Conservation (phyloP, 2,888 invertebrate genomes). For the Drosophila recens region DNA sequence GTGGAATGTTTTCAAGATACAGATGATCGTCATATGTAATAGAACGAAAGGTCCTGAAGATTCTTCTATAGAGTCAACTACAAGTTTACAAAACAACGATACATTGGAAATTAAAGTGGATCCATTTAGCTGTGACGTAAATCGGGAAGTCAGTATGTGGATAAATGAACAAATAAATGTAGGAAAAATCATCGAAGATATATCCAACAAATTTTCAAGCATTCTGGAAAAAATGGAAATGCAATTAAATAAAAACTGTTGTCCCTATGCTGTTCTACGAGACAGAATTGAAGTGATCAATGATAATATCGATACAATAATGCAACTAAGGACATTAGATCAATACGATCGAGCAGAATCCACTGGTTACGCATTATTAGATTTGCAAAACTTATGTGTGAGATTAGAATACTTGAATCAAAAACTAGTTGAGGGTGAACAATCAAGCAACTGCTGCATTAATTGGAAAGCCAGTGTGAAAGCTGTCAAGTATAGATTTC, state of each 20-base stretch:
- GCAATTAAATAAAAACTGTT: slow-evolving; percentile 25
- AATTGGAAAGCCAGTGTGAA: slow-evolving; percentile 1
- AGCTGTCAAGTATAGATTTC: not conserved
- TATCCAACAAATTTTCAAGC: not conserved
- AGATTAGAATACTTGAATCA: slow-evolving; percentile 32
- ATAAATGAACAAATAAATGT: slow-evolving; percentile 28
- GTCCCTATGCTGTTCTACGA: slow-evolving; percentile 43
- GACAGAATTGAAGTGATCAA: slow-evolving; percentile 53
- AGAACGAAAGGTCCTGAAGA: not conserved
- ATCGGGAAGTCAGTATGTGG: slow-evolving; percentile 30
- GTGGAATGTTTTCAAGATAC: slow-evolving; percentile 27
- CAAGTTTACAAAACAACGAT: not conserved
- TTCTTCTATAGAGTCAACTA: not conserved
- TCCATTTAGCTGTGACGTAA: not conserved
- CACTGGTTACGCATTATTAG: slow-evolving; percentile 27
- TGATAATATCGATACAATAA: slow-evolving; percentile 46
- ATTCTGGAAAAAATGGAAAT: slow-evolving; percentile 2
- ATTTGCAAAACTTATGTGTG: slow-evolving; percentile 24
- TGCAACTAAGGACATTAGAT: slow-evolving; percentile 2
- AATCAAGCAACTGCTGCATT: slow-evolving; percentile 39
- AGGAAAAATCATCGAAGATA: not conserved
- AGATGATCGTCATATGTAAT: slow-evolving; percentile 29
- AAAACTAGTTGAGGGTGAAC: not conserved
- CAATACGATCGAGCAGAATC: not conserved
- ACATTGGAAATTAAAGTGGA: not conserved